These are phyloP conservation scores for Drosophila melanosoma DNA, from an alignment of 2,888 invertebrate species.

Conservation along the genomic window DNA sequence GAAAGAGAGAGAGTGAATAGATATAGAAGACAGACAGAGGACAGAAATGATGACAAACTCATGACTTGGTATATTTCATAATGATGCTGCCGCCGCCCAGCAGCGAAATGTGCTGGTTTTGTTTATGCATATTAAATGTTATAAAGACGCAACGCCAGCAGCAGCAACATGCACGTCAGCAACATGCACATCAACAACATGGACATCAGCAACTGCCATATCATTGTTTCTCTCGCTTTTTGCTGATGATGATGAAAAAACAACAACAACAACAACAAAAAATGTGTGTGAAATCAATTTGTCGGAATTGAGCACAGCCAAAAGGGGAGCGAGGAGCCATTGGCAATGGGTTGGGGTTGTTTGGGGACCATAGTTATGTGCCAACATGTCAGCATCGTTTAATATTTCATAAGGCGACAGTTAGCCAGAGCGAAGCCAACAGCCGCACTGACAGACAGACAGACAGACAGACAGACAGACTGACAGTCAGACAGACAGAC, in stretches of 20 bases:
- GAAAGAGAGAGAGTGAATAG: conserved; percentile 1
- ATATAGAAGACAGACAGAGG: conserved; percentile 13
- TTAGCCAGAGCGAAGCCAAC: conserved; percentile 47
- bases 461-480: conserved; percentile 34
- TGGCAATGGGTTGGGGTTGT: background rate
- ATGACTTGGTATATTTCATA: conserved; percentile 63
- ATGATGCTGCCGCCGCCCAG: conserved; percentile 37
- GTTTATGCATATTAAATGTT: conserved; percentile 77
- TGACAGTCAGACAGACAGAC: conserved; percentile 39
- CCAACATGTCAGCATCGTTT: conserved; percentile 66
- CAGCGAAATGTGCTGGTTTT: conserved; percentile 44
- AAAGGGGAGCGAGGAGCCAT: background rate
- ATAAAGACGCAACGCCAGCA: conserved; percentile 68
- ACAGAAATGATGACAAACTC: conserved; percentile 61
- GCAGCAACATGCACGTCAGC: conserved; percentile 40
- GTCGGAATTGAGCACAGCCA: conserved; percentile 67
- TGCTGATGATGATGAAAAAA: conserved; percentile 13
- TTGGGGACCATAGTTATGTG: conserved; percentile 49
- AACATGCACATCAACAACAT: conserved; percentile 38
- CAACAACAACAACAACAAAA: conserved; percentile 11
- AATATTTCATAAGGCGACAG: conserved; percentile 68
- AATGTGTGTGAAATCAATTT: conserved; percentile 78
- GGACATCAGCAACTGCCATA: conserved; percentile 43
- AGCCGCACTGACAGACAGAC: conserved; percentile 22
- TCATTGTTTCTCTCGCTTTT: conserved; percentile 28